Base-by-base conservation (phyloP, 1,140 invertebrate genomes). In the Camponotus vicinus region DNA sequence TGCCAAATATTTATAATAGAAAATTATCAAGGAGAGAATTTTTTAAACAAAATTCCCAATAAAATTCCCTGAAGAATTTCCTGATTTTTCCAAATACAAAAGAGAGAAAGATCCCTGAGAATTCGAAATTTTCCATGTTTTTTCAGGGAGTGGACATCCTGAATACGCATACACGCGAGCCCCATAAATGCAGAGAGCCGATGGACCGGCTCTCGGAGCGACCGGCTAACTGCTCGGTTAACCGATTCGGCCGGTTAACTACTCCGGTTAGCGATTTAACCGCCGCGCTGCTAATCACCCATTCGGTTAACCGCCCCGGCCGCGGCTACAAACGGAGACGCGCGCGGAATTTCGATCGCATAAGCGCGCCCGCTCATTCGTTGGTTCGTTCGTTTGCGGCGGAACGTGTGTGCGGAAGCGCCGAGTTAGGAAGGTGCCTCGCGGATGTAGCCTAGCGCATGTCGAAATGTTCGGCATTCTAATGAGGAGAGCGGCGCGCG, bases 391-490 rank as follows among this genome's bases (percentile, higher is more conserved):
- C 57, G 45, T 34, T 57, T 27, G 34, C 7, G 3, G 52, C 42
- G 34, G 27, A 37, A 79, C 67, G 27, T 67, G 69, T 67, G 69
- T 70, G 76, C 89, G 90, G 87, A 88, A 90, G 77, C 45, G 63
- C 87, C 88, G 89, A 89, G 90, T 89, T 86, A 89, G 91, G 78
- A 91, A 92, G 90, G 87, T 91, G 90, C 49, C 49, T 52, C 49
- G 49, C 86, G 91, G 89, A 91, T 91, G 88, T 90, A 73, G 88
- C 63, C 86, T 27, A 69, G 91, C 85, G 86, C 57, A 71, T 76
- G 86, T 80, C 32, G 86, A 88, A 92, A 92, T 91, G 92, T 92
- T 91, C 84, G 88, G 89, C 87, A 92, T 93, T 93, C 92, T 93
- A 93, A 94, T 92, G 93, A 93, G 93, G 92, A 92, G 93, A 90